A percentile compares a stretch with the other conserved stretches of the same genome.
Evolutionary conservation across 2,113 vertebrate genomes (phyloP).

Genomic region (Scortum barcoo): DNA sequence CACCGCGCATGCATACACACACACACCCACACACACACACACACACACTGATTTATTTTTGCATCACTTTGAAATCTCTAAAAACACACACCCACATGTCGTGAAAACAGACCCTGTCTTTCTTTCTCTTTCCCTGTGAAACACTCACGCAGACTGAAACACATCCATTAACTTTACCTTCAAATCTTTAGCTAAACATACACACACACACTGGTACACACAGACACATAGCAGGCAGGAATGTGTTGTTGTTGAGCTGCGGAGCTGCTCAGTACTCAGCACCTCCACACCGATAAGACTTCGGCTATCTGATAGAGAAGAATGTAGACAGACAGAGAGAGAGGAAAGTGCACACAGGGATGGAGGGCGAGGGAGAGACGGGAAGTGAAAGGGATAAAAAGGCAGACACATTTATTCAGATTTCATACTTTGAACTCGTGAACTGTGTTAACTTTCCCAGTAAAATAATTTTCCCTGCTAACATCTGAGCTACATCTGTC

Average conservation of each 20-base stretch:
- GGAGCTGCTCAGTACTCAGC: constrained; percentile 54
- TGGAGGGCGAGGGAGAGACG: constrained; percentile 29
- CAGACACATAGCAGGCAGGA: constrained; percentile 59
- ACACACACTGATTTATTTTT: constrained; percentile 34
- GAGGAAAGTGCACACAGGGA: constrained; percentile 49
- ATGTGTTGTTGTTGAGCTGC: constrained; percentile 72
- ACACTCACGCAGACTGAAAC: constrained; percentile 14
- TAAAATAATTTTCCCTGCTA: not conserved
- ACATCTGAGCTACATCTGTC: not conserved
- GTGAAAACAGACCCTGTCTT: constrained; percentile 36
- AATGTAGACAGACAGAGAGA: constrained; percentile 51
- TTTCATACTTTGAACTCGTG: constrained; percentile 3
- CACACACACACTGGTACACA: not conserved
- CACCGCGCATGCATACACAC: constrained; percentile 33
- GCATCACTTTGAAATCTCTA: constrained; percentile 51
- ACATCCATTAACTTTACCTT: constrained; percentile 36
- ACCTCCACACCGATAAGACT: constrained; percentile 68
- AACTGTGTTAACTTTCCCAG: not conserved
- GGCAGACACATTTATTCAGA: constrained; percentile 2
- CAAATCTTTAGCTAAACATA: constrained; percentile 25
- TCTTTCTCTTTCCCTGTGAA: constrained; percentile 35
- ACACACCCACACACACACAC: constrained; percentile 18
- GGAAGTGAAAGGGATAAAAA: not conserved
- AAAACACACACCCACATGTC: constrained; percentile 42
- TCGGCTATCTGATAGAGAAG: constrained; percentile 61